Evolutionary conservation across 2,888 invertebrate genomes (phyloP).

Genomic region (Brachyopa scutellaris): DNA sequence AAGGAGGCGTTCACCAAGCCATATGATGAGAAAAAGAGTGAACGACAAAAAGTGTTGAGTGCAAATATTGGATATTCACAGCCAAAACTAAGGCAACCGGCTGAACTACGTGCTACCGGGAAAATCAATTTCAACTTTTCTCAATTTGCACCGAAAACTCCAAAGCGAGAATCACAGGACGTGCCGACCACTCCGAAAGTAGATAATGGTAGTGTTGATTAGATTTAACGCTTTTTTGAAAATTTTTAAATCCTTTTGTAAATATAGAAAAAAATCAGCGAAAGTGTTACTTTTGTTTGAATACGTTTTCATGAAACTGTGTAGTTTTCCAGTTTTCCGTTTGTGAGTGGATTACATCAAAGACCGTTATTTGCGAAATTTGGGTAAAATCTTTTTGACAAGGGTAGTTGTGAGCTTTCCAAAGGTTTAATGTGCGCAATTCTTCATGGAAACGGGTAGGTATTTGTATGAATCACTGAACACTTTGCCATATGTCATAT

Average conservation of each 20-base stretch:
- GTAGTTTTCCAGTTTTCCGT: no score
- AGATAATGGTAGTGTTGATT: constrained; percentile 3
- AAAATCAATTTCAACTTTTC: constrained; percentile 79
- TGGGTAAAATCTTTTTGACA: no score
- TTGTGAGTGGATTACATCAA: no score
- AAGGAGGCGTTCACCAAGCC: constrained; percentile 47
- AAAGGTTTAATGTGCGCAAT: no score
- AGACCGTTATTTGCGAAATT: no score
- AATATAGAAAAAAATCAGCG: background rate
- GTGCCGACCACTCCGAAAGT: constrained; percentile 15
- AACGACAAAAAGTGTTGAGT: constrained; percentile 44
- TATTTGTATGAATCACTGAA: no score
- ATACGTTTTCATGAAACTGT: no score
- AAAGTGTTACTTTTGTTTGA: no score
- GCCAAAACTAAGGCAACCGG: constrained; percentile 71
- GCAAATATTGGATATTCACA: constrained; percentile 19
- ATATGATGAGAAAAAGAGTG: constrained; percentile 41
- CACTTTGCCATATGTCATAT: no score
- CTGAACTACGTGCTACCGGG: constrained; percentile 76
- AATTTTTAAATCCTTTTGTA: constrained; percentile 7
- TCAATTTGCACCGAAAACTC: constrained; percentile 76
- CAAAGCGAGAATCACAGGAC: constrained; percentile 80
- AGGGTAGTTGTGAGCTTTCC: no score
- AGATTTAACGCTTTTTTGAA: background rate
- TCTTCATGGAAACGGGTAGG: no score